Percentiles rank a stretch among this genome's conserved stretches.
phyloP scores from a whole-genome alignment of 64 coral and sea anemone species.

The Trachythela sp. region DNA sequence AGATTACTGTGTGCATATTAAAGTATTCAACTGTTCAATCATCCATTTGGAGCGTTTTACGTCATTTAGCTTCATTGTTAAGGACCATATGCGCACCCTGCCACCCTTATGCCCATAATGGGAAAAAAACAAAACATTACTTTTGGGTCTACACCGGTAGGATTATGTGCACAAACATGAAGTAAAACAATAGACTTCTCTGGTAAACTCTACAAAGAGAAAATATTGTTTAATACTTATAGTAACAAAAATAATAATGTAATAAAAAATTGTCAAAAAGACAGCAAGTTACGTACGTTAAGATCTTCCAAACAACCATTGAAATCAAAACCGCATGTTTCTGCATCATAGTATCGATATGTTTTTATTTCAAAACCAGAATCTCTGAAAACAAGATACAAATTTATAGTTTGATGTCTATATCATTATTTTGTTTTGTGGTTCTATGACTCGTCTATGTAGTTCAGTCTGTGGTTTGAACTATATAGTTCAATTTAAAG shows the following conservation, averaged over 20 bases:
- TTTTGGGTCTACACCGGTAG: slow-evolving; percentile 96
- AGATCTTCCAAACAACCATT: slow-evolving; percentile 89
- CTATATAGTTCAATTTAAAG: too few species aligned
- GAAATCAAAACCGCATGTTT: slow-evolving; percentile 94
- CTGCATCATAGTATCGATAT: slow-evolving; percentile 84
- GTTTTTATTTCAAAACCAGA: slow-evolving; percentile 61
- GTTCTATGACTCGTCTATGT: too few species aligned
- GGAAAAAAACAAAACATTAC: slow-evolving; percentile 3
- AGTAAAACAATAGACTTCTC: slow-evolving; percentile 73
- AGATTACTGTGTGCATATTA: too few species aligned
- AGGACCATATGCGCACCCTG: too few species aligned
- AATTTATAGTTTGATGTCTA: too few species aligned
- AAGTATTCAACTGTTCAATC: too few species aligned
- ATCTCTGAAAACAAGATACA: slow-evolving; percentile 33
- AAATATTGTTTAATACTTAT: not conserved
- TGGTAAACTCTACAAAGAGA: slow-evolving; percentile 66
- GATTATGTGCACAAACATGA: slow-evolving; percentile 97
- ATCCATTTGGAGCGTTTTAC: too few species aligned
- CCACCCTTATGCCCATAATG: too few species aligned
- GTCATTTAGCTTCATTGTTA: too few species aligned
- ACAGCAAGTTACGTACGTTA: slow-evolving; percentile 50
- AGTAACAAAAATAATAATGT: not conserved
- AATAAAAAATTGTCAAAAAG: too few species aligned
- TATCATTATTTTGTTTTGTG: too few species aligned
- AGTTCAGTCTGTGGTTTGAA: too few species aligned